Evolutionary conservation across 2,888 invertebrate genomes (phyloP), one percentile per base, ranked within the genome.

Genomic region (Cheilosia impressa): DNA sequence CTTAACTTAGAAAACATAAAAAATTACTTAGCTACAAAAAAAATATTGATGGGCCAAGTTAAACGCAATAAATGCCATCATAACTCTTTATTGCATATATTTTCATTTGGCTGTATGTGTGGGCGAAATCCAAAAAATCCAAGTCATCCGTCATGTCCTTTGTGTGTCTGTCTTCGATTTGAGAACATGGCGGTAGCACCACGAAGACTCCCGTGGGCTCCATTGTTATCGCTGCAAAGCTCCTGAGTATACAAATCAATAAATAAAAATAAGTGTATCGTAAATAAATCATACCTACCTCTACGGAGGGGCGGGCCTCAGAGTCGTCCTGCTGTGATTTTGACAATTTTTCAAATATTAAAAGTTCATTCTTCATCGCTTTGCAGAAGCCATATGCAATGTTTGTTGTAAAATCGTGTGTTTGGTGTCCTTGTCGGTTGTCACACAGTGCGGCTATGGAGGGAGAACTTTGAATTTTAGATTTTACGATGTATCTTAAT

Each of bases 1-100:
- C 63, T 38, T 38, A 63, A 65, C 65, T 71, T 55, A 52, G 58
- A 79, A 72, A 58, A 71, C 71, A 79, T 71, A 79, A 79, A 79
- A 71, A 79, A 79, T 71, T 79, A 79, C 78, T 79, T 79, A 79
- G 63, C 72, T 63, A 53, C 78, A 69, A 27, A 71, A 72, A 72
- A 65, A 72, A 65, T 65, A 79, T 79, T 65, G 78, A 79, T 72
- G 78, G 71, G 27, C 63, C 63, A 65, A 72, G 78, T 79, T 78
- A 79, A 71, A 79, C 65, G 78, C 78, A 79, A 79, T 79, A 71
- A 79, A 71, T 79, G 78, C 78, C 71, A 72, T 72, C 72, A 79
- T 79, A 79, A 79, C 78, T 79, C 78, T 72, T 79, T 79, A 65
- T 65, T 79, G 71, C 65, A 79, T 57, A 79, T 79, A 65, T 71